phyloP scores from a whole-genome alignment of 2,888 invertebrate genomes.

The Drosophila parthenogenetica region DNA sequence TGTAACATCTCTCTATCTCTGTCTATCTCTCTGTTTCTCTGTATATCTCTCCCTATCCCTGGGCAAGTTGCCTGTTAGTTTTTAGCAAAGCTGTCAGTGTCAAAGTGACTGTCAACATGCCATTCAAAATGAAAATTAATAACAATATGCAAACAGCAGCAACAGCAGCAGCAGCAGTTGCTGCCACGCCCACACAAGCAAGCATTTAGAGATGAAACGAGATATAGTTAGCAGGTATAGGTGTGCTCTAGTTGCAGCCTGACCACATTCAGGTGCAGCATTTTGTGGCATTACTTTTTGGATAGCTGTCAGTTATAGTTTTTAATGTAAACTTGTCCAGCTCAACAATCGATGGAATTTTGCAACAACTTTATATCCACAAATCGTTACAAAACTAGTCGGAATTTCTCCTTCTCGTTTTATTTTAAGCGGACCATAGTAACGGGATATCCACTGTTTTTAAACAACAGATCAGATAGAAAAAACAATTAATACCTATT shows the following conservation, averaged over 20 bases:
- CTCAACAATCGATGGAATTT: constrained; percentile 50
- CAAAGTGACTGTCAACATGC: constrained; percentile 83
- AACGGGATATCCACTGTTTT: too few species aligned
- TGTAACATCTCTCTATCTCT: background rate
- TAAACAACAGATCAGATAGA: too few species aligned
- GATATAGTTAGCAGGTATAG: constrained; percentile 9
- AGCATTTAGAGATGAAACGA: constrained; percentile 4
- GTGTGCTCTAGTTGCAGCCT: constrained; percentile 31
- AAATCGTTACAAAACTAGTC: constrained; percentile 31
- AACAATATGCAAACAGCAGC: constrained; percentile 72
- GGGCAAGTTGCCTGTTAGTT: constrained; percentile 50
- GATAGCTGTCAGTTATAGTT: constrained; percentile 42
- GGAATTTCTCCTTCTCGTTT: background rate
- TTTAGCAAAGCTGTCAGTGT: constrained; percentile 79
- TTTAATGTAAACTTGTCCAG: constrained; percentile 54
- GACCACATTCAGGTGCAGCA: constrained; percentile 59
- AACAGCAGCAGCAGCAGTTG: constrained; percentile 31
- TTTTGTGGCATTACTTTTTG: constrained; percentile 40
- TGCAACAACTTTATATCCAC: constrained; percentile 25
- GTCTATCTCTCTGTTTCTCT: constrained; percentile 7
- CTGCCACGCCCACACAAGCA: constrained; percentile 34
- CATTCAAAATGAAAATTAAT: constrained; percentile 82
- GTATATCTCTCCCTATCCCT: constrained; percentile 17
- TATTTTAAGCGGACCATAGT: background rate
- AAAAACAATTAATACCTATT: too few species aligned